phyloP scores from a whole-genome alignment of 2,888 invertebrate genomes.

The Lapara coniferarum region DNA sequence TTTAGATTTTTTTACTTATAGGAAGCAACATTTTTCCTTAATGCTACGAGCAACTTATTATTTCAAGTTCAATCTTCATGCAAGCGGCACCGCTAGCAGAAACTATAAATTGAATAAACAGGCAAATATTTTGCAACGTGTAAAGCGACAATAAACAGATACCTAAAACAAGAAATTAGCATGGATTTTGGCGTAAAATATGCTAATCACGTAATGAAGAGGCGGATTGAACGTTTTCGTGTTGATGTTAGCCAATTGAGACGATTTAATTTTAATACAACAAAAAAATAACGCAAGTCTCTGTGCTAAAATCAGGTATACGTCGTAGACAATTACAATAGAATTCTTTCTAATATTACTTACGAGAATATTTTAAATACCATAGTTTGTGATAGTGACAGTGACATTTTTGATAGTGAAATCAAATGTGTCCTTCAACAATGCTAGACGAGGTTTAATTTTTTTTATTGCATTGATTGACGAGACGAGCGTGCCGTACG shows the following conservation, averaged over 20 bases:
- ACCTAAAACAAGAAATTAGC: neutral
- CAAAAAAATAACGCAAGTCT: neutral
- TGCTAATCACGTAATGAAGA: constrained; percentile 1
- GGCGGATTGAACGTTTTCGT: neutral
- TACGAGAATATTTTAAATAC: neutral
- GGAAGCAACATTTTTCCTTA: no score
- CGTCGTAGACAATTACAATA: no score
- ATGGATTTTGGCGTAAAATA: neutral
- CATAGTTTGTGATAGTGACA: neutral
- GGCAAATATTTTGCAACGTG: no score
- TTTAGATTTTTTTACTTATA: no score
- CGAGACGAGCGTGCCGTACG: no score
- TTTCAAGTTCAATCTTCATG: no score
- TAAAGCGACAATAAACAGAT: neutral
- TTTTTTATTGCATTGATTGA: no score
- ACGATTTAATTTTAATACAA: neutral
- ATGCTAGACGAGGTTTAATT: no score
- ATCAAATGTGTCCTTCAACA: no score
- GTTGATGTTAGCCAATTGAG: neutral
- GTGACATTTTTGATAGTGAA: no score
- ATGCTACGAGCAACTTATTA: no score
- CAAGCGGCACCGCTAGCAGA: neutral
- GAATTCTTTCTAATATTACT: neutral
- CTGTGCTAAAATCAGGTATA: neutral
- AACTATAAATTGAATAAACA: no score